Percentiles rank a stretch among this genome's conserved stretches.
These are phyloP conservation scores for Chorisops tibialis DNA, from an alignment of 2,888 invertebrate genomes.

Conservation along the genomic window DNA sequence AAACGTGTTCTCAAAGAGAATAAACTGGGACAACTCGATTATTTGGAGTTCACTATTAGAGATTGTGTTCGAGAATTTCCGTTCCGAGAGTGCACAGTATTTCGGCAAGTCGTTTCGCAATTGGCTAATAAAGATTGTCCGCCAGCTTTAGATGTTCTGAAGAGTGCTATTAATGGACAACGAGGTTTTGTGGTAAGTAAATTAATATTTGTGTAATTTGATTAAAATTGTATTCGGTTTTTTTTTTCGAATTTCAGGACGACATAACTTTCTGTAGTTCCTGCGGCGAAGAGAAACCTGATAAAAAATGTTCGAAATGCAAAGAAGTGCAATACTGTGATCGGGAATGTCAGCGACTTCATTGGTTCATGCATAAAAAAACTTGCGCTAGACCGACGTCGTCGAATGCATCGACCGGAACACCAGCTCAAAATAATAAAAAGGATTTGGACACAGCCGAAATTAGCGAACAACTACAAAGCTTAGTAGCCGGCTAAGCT, in stretches of 20 bases:
- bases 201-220: background rate
- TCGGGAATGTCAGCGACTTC: conserved; percentile 88
- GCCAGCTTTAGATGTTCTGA: conserved; percentile 68
- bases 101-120: conserved; percentile 75
- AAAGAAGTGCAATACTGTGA: conserved; percentile 92
- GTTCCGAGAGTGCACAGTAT: conserved; percentile 82
- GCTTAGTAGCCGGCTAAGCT: conserved; percentile 45
- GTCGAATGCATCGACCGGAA: conserved; percentile 43
- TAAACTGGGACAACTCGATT: conserved; percentile 65
- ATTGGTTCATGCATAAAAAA: conserved; percentile 89
- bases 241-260: conserved; percentile 43
- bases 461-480: conserved; percentile 56
- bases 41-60: conserved; percentile 72
- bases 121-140: conserved; percentile 69
- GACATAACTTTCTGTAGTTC: conserved; percentile 72
- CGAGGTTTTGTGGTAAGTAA: conserved; percentile 64
- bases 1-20: conserved; percentile 74
- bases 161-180: conserved; percentile 83
- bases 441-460: conserved; percentile 53
- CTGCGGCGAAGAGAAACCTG: conserved; percentile 84
- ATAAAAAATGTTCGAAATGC: conserved; percentile 93
- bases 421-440: conserved; percentile 34
- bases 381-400: conserved; percentile 67
- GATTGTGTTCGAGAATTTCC: conserved; percentile 89
- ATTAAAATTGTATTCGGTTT: conserved; percentile 27